phyloP scores from a whole-genome alignment of 2,113 vertebrate genomes.

The Panthera uncia region DNA sequence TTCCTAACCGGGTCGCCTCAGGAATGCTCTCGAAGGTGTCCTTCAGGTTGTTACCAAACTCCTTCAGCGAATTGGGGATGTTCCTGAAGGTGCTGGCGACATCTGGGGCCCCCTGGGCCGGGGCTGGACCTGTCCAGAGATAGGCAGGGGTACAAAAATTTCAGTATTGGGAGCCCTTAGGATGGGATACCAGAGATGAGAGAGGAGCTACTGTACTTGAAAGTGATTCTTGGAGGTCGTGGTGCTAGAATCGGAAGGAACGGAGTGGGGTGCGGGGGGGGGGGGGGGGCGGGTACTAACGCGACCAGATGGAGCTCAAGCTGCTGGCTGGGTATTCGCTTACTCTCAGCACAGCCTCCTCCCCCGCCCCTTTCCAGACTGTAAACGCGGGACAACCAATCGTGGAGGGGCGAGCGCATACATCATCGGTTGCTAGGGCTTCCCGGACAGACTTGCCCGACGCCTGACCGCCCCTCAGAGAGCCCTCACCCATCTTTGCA shows the following conservation, averaged over 20 bases:
- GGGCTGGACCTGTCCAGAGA: slow-evolving; percentile 1
- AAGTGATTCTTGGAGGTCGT: not conserved
- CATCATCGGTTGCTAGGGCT: not conserved
- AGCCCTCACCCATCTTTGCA: not conserved
- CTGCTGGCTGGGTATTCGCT: too few species aligned
- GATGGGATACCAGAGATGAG: not conserved
- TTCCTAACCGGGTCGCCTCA: slow-evolving; percentile 39
- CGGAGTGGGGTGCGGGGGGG: not conserved
- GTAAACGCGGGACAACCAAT: not conserved
- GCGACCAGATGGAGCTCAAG: too few species aligned
- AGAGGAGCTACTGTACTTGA: not conserved
- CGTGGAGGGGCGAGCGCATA: accelerated
- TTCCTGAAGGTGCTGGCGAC: not conserved
- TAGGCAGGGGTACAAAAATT: not conserved
- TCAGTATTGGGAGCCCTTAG: not conserved
- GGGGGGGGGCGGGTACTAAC: not conserved
- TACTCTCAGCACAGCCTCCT: accelerated
- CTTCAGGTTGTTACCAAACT: not conserved
- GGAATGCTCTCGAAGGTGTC: not conserved
- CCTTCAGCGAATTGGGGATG: not conserved
- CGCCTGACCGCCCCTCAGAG: accelerated
- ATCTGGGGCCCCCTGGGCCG: not conserved
- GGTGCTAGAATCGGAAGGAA: not conserved
- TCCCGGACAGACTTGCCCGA: not conserved
- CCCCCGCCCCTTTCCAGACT: not conserved